Evolutionary conservation across 2,113 vertebrate genomes (phyloP), one percentile per base, ranked within the genome.

Genomic region (Anarhynchus alexandrinus): DNA sequence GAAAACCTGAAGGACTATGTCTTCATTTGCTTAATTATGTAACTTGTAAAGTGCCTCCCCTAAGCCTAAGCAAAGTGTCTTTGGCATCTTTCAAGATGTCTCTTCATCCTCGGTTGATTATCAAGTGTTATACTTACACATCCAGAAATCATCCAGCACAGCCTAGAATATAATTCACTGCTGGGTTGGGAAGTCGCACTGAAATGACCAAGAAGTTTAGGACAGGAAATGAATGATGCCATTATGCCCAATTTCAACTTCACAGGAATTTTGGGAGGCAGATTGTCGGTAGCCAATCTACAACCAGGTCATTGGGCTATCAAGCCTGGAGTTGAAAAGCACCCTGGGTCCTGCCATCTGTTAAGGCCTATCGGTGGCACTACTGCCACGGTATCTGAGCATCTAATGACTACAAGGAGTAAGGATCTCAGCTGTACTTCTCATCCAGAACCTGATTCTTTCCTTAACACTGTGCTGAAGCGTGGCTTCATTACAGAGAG

Each of bases 1-100:
- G 45, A 76, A 66, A 98, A 98, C 88, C 74, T 85, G 61, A 93
- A 95, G 55, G 85, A 25, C 84, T 98, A 54, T 94, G 98, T 96
- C 51, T 51, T 55, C 3, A 0, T 74, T 58, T 76, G 20, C 9
- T 49, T 86, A 25, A 69, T 89, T 26, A 8, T 15, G 11, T 23
- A 10, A 77, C 38, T 71, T 23, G 42, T 20, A 32, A 88, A 72
- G 19, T 29, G 3, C 7, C 2, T 80, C 18, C 49, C 52, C 25
- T 67, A 47, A 86, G 22, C 52, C 40, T 21, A 17, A 38, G 49
- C 57, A 59, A 45, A 72, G 10, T 26, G 16, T 19, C 49, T 57
- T 65, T 25, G 34, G 14, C 26, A 36, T 51, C 67, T 70, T 47
- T 67, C 43, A 36, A 38, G 80, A 22, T 0, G 5, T 26, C 5